These are phyloP conservation scores for Lampris incognitus DNA, from an alignment of 2,113 vertebrate genomes.

Conservation along the genomic window DNA sequence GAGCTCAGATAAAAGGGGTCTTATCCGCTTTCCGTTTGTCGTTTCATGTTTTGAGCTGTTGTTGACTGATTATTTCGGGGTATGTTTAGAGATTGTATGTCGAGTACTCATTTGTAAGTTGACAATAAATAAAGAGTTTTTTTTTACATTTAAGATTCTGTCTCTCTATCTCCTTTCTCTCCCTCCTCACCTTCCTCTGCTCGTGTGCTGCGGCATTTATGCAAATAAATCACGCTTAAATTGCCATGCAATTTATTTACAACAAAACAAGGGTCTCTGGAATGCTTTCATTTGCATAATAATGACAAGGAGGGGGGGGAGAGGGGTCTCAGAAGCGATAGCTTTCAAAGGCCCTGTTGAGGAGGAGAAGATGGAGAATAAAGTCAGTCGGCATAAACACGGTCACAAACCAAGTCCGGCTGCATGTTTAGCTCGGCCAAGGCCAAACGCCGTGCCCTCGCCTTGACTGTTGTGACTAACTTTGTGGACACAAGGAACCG, in stretches of 20 bases:
- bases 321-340: slow-evolving; percentile 32
- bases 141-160: too few species aligned
- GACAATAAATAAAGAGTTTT: too few species aligned
- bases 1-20: too few species aligned
- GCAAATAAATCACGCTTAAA: slow-evolving; percentile 51
- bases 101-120: too few species aligned
- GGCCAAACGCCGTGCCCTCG: too few species aligned
- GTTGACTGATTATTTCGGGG: too few species aligned
- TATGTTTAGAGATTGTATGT: too few species aligned
- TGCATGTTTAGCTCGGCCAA: not conserved
- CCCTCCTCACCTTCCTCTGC: not conserved
- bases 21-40: too few species aligned
- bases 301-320: slow-evolving; percentile 46
- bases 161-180: not conserved
- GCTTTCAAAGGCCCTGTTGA: slow-evolving; percentile 10
- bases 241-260: slow-evolving; percentile 67
- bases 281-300: slow-evolving; percentile 65
- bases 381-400: not conserved
- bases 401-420: not conserved
- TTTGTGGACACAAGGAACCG: too few species aligned
- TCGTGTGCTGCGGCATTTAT: not conserved
- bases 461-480: too few species aligned
- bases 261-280: slow-evolving; percentile 40
- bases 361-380: not conserved
- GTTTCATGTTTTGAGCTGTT: too few species aligned